Base-by-base conservation (phyloP, 2,113 vertebrate species). In the Carollia perspicillata region DNA sequence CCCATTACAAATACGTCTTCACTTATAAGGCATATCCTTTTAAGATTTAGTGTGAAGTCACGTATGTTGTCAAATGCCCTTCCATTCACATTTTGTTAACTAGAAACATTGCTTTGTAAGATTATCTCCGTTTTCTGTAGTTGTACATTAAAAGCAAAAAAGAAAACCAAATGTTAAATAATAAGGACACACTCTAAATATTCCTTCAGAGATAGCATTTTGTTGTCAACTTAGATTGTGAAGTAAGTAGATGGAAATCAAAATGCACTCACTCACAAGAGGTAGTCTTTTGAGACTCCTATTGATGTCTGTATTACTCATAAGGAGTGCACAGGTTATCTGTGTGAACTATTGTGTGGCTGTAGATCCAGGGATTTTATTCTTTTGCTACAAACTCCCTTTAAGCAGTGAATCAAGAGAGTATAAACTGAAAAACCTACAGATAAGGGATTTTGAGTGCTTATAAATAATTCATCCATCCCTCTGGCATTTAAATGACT, bases 391-490 rank as follows among this genome's bases (percentile, higher is more conserved):
- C 47, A 95, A 65, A 78, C 63, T 96, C 68, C 83, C 95, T 92
- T 90, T 95, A 96, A 68, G 55, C 40, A 95, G 23, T 94, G 53
- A 86, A 96, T 94, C 65, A 92, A 95, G 88, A 22, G 8, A 90
- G 1, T 79, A 10, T 78, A 96, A 96, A 77, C 66, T n/a, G 78
- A 79, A 90, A 95, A 92, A 44, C 20, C 13, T 90, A 83, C 42
- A 93, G 63, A 89, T 84, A 92, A 79, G 68, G 44, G 42, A 79
- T 58, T 92, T 85, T 94, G 72, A 88, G 30, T 87, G 58, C 28
- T 93, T 95, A 95, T 92, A 96, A 97, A 97, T 97, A 97, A 96
- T 95, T 71, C 5, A 92, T 95, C 47, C 65, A 78, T 66, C 12
- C 44, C 51, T 81, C 35, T 66, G 35, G 66, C 28, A 97, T 65